phyloP scores from a whole-genome alignment of 2,113 vertebrate species.

The Calonectris borealis region DNA sequence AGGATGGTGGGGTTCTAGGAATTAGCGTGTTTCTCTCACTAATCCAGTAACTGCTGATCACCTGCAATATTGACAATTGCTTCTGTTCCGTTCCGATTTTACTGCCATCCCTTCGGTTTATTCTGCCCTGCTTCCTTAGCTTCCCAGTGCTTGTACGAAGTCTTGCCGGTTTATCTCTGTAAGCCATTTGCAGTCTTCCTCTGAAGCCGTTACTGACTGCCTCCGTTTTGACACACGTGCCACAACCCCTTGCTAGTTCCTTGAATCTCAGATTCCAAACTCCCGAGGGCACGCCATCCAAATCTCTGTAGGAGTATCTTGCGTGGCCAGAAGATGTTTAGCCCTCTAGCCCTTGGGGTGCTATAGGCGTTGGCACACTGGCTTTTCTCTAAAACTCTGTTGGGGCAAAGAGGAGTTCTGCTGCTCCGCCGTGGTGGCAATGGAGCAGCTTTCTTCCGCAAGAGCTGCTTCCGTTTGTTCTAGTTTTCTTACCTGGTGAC shows the following conservation, averaged over 20 bases:
- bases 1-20: not conserved
- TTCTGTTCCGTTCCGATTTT: rapidly evolving
- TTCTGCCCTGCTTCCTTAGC: not conserved
- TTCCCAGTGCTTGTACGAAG: not conserved
- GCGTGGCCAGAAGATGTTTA: rapidly evolving
- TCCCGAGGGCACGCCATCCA: rapidly evolving
- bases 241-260: not conserved
- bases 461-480: not conserved
- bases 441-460: not conserved
- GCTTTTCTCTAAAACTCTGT: not conserved
- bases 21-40: too few relatives aligned
- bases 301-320: not conserved
- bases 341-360: not conserved
- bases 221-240: rapidly evolving
- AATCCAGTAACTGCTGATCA: rapidly evolving
- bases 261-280: not conserved
- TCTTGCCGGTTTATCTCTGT: rapidly evolving
- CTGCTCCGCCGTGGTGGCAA: rapidly evolving
- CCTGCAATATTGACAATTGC: rapidly evolving
- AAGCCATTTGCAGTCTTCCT: not conserved
- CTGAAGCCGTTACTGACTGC: rapidly evolving
- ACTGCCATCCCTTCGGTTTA: rapidly evolving
- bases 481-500: not conserved
- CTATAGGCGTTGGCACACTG: rapidly evolving
- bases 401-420: not conserved